Base-by-base conservation (phyloP, 2,888 invertebrate species). In the Carcina quercana region DNA sequence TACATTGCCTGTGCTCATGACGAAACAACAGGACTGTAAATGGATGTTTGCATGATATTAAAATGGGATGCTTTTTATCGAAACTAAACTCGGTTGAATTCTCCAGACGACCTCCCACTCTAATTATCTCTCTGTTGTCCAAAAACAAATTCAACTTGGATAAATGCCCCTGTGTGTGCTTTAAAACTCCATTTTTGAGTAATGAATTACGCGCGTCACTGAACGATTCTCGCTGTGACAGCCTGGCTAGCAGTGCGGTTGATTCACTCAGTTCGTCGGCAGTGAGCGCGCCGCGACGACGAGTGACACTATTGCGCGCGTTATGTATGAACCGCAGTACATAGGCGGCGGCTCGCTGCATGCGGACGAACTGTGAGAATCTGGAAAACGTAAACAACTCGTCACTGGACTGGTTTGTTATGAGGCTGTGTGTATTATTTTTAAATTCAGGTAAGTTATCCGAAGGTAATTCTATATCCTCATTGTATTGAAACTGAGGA, bases 251-350 rank as follows among this genome's bases (percentile, higher is more conserved):
- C 21, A n/a, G 3, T 3, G 10, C n/a, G 3, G 10, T n/a, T 3
- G 21, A 21, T n/a, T 21, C 21, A 5, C 21, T 6, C 21, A 21
- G 21, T n/a, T 21, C 21, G n/a, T 21, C 21, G 8, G 10, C 21
- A n/a, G 8, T 17, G 10, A 21, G n/a, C 21, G 21, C 6, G 21
- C 21, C 21, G 3, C 3, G 3, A 4, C 21, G 21, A n/a, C n/a
- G 5, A 3, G 5, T 21, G 6, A n/a, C 10, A n/a, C n/a, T n/a
- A 10, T 21, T 21, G 21, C 21, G 21, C n/a, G 21, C 15, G 38
- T 25, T 2, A 31, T 19, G 5, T n/a, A 44, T 37, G 25, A 47
- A 47, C 2, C 47, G 37, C 2, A 41, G 17, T n/a, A 41, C 25
- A 30, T 40, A 47, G 1, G 40, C 42, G 3, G 21, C 25, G 5